Base-by-base conservation (phyloP, 2,113 vertebrate species). In the Tor tambroides region DNA sequence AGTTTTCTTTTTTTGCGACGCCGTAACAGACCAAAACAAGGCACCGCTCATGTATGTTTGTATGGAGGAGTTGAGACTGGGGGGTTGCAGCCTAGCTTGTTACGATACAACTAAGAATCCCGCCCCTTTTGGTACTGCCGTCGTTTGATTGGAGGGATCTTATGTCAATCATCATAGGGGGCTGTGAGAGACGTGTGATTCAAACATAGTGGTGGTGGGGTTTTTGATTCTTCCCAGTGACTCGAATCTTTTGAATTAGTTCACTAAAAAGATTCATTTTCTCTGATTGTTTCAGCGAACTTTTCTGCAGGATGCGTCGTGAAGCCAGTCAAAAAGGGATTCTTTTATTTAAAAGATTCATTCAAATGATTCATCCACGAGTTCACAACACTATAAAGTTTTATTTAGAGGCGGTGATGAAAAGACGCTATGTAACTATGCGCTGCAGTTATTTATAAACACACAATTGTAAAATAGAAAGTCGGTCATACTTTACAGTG, bases 11-110 rank as follows among this genome's bases (percentile, higher is more conserved):
- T 56, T 87, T 86, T 30, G 67, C 49, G 28, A 69, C 63, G 69
- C 89, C 92, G 89, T 91, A 89, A 63, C 59, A 72, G 54, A 93
- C 93, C 92, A 87, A 92, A 93, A 90, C 94, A 92, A 92, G 90
- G 87, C 89, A 84, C 91, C 87, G 91, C 86, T 91, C 87, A 92
- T 89, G 92, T 92, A 90, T 91, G 89, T 91, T 91, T 89, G 89
- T 81, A 88, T 61, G 89, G 86, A 41, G 63, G 43, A 92, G 88
- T 86, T 90, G 80, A 87, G 85, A 71, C 82, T 74, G 67, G 54
- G 38, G 89, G 86, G 76, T 79, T 65, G 85, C 87, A 91, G 87
- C 93, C 91, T 91, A 91, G 84, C 83, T 38, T 92, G 76, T 79
- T 84, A 89, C 88, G 84, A 83, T 90, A 86, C 76, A 89, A 61